Conservation (phyloP, 64 coral and sea anemone species). For the Montipora foliosa region DNA sequence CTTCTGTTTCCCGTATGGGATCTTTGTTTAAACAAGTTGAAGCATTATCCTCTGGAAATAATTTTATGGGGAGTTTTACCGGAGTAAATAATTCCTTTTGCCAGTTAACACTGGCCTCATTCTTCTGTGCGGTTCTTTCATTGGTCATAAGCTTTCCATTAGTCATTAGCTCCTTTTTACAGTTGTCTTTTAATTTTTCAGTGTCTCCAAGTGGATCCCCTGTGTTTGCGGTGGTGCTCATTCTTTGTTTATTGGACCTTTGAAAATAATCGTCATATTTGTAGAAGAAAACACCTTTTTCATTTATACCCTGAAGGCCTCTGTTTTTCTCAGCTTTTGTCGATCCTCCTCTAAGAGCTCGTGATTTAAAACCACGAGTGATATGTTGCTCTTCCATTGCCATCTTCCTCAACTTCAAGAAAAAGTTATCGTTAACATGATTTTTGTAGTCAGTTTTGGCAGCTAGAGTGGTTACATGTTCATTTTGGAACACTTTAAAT, state of each 20-base stretch:
- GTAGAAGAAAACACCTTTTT: not conserved
- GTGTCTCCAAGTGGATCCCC: not conserved
- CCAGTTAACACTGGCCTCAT: not conserved
- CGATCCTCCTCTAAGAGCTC: not conserved
- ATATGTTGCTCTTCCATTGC: constrained; percentile 10
- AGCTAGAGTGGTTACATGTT: no score
- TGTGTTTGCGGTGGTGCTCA: not conserved
- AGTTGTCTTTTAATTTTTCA: not conserved
- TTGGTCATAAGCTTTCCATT: not conserved
- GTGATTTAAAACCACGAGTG: constrained; percentile 1
- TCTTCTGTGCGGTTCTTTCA: not conserved
- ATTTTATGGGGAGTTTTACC: not conserved
- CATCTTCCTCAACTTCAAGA: constrained; percentile 16
- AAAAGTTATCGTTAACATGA: not conserved
- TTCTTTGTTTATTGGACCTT: not conserved
- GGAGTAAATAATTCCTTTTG: no score
- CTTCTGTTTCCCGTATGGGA: no score
- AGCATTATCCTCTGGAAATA: not conserved
- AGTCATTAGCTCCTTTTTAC: not conserved
- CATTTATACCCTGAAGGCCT: not conserved
- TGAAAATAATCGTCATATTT: not conserved
- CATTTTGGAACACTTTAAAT: no score
- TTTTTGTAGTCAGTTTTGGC: not conserved
- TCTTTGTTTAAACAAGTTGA: no score
- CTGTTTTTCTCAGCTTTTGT: not conserved